Conservation (phyloP, 1,140 invertebrate genomes). For the Drosophila sucinea region DNA sequence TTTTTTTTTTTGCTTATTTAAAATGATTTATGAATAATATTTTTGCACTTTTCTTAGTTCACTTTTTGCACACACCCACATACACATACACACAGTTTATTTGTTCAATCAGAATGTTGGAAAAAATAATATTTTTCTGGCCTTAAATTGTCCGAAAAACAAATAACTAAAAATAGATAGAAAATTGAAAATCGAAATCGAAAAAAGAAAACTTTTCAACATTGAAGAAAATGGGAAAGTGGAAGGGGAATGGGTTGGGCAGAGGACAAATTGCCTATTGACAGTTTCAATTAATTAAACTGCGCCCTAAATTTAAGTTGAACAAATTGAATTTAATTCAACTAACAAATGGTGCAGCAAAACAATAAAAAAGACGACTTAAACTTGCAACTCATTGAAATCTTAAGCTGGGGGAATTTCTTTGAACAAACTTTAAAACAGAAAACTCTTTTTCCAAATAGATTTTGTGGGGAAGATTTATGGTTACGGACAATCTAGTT, state of each 20-base stretch:
- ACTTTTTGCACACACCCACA: not conserved
- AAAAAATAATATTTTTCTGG: slow-evolving; percentile 48
- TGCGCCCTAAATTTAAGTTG: not conserved
- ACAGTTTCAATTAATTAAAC: slow-evolving; percentile 7
- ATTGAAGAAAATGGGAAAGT: not conserved
- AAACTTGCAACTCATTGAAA: not conserved
- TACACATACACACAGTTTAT: slow-evolving; percentile 50
- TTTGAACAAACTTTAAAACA: too few species aligned
- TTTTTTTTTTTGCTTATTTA: slow-evolving; percentile 34
- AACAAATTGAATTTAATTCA: not conserved
- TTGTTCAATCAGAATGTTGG: slow-evolving; percentile 41
- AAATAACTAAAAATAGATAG: slow-evolving; percentile 38
- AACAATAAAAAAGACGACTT: not conserved
- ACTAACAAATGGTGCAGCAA: not conserved
- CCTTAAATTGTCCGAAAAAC: slow-evolving; percentile 57
- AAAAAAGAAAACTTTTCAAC: not conserved
- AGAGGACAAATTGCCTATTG: not conserved
- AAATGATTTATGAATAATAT: slow-evolving; percentile 54
- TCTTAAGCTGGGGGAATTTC: too few species aligned
- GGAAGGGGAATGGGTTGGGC: not conserved
- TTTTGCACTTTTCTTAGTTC: slow-evolving; percentile 46
- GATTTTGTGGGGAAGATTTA: too few species aligned
- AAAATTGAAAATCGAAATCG: slow-evolving; percentile 11
- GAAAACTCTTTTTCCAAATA: too few species aligned
- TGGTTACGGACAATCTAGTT: too few species aligned